Conservation (phyloP, 2,888 invertebrate genomes). For the Orchesellides sinensis region DNA sequence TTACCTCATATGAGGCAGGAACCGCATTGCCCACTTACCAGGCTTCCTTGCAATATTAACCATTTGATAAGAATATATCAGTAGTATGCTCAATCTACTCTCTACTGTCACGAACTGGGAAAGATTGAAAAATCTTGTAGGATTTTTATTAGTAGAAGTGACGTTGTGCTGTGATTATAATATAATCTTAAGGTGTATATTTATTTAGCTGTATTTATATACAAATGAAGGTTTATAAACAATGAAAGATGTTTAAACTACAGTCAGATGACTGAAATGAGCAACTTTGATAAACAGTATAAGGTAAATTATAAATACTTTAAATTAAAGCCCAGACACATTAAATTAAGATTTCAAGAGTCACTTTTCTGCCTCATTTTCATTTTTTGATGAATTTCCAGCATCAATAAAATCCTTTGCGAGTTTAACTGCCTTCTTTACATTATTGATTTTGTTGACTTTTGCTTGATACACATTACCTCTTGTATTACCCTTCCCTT, state of each 20-base stretch:
- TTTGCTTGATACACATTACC: conserved; percentile 87
- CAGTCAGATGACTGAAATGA: no score
- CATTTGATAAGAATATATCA: conserved; percentile 69
- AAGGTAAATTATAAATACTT: background rate
- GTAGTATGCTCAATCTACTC: background rate
- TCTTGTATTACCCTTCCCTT: conserved; percentile 87
- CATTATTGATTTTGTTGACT: conserved; percentile 82
- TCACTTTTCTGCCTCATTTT: background rate
- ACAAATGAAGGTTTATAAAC: no score
- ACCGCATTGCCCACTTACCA: conserved; percentile 66
- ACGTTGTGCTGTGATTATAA: no score
- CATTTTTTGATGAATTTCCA: conserved; percentile 11
- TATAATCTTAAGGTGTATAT: no score
- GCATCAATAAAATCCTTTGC: conserved; percentile 80
- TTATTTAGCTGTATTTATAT: no score
- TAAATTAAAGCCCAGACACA: background rate
- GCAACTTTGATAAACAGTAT: no score
- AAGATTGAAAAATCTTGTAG: background rate
- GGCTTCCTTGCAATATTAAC: conserved; percentile 50
- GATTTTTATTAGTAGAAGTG: no score
- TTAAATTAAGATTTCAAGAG: background rate
- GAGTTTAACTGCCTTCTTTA: conserved; percentile 80
- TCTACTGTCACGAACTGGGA: background rate
- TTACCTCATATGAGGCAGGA: conserved; percentile 55
- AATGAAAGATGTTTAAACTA: no score